Conservation (phyloP, 2,113 vertebrate genomes). For the Actinemys pallida region DNA sequence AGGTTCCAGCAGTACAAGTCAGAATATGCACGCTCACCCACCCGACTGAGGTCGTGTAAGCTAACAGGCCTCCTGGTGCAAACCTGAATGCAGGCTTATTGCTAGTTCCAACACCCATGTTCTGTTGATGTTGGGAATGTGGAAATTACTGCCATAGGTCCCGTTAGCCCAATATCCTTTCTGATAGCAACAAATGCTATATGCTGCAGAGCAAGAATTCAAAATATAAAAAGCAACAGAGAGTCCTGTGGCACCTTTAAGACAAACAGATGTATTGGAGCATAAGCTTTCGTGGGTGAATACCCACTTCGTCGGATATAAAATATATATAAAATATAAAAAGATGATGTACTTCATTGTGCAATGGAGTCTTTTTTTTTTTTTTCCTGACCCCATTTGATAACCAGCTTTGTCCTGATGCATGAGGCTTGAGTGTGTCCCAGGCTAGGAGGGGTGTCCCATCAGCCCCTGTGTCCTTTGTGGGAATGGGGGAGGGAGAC, state of each 20-base stretch:
- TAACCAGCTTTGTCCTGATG: slow-evolving; percentile 24
- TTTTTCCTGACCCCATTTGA: slow-evolving; percentile 37
- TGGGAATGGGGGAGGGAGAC: too few relatives aligned
- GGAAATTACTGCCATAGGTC: not conserved
- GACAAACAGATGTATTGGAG: too few relatives aligned
- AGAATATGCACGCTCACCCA: not conserved
- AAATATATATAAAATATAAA: not conserved
- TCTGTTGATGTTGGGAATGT: not conserved
- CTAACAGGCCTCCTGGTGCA: not conserved
- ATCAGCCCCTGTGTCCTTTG: too few relatives aligned
- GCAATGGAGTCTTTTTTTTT: not conserved
- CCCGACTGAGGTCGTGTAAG: not conserved
- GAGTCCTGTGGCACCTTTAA: too few relatives aligned
- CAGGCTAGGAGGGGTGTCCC: too few relatives aligned
- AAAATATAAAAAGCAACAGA: not conserved
- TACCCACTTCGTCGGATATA: too few relatives aligned
- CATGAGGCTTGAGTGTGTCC: not conserved
- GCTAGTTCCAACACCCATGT: not conserved
- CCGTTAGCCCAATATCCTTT: not conserved
- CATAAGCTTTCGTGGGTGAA: too few relatives aligned
- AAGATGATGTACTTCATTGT: not conserved
- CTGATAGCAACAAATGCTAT: not conserved
- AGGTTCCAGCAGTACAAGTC: not conserved
- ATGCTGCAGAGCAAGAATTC: not conserved
- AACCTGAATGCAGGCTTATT: not conserved